These are phyloP conservation scores for Drosophila sucinea DNA, from an alignment of 1,140 invertebrate genomes.

Conservation along the genomic window DNA sequence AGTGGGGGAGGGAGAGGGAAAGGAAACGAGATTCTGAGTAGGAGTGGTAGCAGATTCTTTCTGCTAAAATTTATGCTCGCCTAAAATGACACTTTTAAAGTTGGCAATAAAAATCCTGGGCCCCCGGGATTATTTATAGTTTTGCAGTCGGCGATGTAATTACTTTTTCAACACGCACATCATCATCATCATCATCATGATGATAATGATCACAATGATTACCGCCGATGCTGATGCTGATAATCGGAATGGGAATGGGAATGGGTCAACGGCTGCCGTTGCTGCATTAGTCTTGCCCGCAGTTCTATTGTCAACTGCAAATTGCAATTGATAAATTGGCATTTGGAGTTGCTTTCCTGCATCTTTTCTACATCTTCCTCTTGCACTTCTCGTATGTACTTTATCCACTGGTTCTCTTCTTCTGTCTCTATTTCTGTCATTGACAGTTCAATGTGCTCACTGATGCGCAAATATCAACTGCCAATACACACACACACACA, in stretches of 20 bases:
- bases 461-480: slow-evolving; percentile 80
- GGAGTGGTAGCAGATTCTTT: slow-evolving; percentile 26
- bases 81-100: slow-evolving; percentile 73
- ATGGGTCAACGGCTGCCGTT: slow-evolving; percentile 61
- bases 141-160: slow-evolving; percentile 70
- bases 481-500: slow-evolving; percentile 61
- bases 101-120: slow-evolving; percentile 70
- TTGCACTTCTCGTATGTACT: slow-evolving; percentile 31
- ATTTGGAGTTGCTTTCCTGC: slow-evolving; percentile 33
- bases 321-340: slow-evolving; percentile 80
- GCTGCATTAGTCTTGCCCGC: slow-evolving; percentile 61
- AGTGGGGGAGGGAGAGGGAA: slow-evolving; percentile 15
- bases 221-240: background rate
- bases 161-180: slow-evolving; percentile 79
- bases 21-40: background rate
- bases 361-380: slow-evolving; percentile 19
- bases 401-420: slow-evolving; percentile 18
- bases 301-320: slow-evolving; percentile 58
- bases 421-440: slow-evolving; percentile 45
- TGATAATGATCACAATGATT: background rate
- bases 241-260: slow-evolving; percentile 20
- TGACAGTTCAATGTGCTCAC: slow-evolving; percentile 80
- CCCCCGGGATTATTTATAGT: slow-evolving; percentile 67
- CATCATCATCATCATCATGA: slow-evolving; percentile 33
- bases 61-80: slow-evolving; percentile 63